phyloP scores from a whole-genome alignment of 37 sponge, comb jelly and placozoan species.

The Bolinopsis microptera region DNA sequence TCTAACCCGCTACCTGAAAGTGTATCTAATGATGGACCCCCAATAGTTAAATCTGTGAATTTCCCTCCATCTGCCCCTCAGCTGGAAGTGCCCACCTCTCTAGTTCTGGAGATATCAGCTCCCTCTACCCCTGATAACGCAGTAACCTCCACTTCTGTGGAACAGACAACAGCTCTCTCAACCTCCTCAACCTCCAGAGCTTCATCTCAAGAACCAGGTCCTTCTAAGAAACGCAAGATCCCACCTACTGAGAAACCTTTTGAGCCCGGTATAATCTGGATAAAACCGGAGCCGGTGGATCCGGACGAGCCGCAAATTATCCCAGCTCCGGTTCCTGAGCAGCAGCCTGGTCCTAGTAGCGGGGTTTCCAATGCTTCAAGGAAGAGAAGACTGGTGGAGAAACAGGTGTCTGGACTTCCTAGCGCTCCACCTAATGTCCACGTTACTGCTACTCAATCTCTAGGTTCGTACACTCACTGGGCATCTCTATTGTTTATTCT shows the following conservation, averaged over 20 bases:
- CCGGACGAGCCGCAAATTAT: constrained; percentile 42
- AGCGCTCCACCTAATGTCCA: background rate
- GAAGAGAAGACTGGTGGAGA: background rate
- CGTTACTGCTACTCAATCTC: background rate
- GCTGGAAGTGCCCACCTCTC: background rate
- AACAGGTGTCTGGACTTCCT: background rate
- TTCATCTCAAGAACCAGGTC: background rate
- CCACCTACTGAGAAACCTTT: constrained; percentile 47
- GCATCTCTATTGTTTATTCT: too few relatives aligned
- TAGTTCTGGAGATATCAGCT: background rate
- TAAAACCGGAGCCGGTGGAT: constrained; percentile 57
- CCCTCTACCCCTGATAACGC: background rate
- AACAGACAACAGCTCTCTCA: background rate
- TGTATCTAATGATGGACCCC: too few relatives aligned
- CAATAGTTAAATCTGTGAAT: background rate
- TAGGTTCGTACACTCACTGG: background rate
- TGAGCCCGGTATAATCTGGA: constrained; percentile 59
- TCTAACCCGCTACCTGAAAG: background rate
- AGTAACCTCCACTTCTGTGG: background rate
- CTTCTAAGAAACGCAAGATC: constrained; percentile 28
- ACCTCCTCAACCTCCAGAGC: background rate
- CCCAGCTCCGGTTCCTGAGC: background rate
- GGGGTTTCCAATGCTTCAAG: too few relatives aligned
- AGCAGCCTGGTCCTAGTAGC: too few relatives aligned
- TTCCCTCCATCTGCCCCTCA: background rate